Evolutionary conservation across 2,888 invertebrate genomes (phyloP).

Genomic region (Automeris io): DNA sequence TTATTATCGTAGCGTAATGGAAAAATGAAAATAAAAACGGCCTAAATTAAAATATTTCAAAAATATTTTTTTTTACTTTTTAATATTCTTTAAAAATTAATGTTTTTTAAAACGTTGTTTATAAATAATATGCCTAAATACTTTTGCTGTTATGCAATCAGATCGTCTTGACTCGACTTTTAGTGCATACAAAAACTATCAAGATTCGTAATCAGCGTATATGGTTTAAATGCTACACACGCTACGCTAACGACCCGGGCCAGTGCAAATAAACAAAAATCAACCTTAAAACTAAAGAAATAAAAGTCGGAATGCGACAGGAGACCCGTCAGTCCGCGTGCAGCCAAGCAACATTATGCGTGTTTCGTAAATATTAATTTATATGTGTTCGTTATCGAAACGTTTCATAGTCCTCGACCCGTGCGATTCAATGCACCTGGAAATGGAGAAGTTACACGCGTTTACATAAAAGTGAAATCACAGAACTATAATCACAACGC

Average conservation of each 20-base stretch:
- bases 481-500: too few relatives aligned
- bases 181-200: conserved; percentile 13
- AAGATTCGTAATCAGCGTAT: not conserved
- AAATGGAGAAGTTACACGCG: conserved; percentile 17
- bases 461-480: too few relatives aligned
- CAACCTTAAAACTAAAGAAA: conserved; percentile 59
- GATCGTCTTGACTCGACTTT: not conserved
- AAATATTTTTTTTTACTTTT: too few relatives aligned
- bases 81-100: too few relatives aligned
- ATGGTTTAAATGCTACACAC: not conserved
- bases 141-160: too few relatives aligned
- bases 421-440: conserved; percentile 49
- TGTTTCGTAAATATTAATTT: conserved; percentile 46
- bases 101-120: too few relatives aligned
- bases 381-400: conserved; percentile 40
- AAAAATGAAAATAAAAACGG: too few relatives aligned
- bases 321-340: conserved; percentile 55
- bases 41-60: too few relatives aligned
- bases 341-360: conserved; percentile 58
- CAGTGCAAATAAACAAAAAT: conserved; percentile 49
- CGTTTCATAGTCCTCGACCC: conserved; percentile 33
- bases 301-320: conserved; percentile 69
- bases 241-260: conserved; percentile 21
- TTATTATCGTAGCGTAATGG: too few relatives aligned
- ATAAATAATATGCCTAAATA: too few relatives aligned